Percentiles rank a stretch among this genome's conserved stretches.
Conservation (phyloP, 2,797 vertebrate genomes). For the Falco columbarius region DNA sequence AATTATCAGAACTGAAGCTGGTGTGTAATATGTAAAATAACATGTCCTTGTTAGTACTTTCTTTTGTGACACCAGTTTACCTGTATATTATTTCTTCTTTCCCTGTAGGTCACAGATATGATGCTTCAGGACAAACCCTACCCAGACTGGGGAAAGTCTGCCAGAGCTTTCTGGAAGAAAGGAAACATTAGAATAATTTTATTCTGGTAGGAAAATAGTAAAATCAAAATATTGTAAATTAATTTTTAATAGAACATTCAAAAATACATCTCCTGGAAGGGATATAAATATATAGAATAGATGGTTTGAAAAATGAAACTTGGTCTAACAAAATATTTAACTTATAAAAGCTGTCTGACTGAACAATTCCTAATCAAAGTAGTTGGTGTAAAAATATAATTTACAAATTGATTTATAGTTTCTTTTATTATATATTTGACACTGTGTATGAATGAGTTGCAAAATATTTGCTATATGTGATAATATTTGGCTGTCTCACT, state of each 20-base stretch:
- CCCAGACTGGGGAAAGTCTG: constrained; percentile 92
- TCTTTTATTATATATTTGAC: neutral
- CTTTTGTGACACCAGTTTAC: neutral
- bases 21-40: neutral
- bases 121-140: constrained; percentile 97
- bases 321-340: neutral
- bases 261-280: neutral
- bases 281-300: neutral
- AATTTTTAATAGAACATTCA: neutral
- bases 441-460: neutral
- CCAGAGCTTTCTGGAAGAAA: constrained; percentile 93
- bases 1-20: neutral
- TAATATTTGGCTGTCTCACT: neutral
- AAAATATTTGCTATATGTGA: neutral
- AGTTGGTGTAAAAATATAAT: neutral
- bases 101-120: constrained; percentile 94
- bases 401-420: neutral
- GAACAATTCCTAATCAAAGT: neutral
- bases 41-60: neutral
- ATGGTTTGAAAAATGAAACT: neutral
- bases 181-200: constrained; percentile 93
- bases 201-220: constrained; percentile 86
- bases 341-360: neutral
- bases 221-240: neutral
- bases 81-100: neutral